phyloP scores from a whole-genome alignment of 2,113 vertebrate species.

The Helogale parvula region DNA sequence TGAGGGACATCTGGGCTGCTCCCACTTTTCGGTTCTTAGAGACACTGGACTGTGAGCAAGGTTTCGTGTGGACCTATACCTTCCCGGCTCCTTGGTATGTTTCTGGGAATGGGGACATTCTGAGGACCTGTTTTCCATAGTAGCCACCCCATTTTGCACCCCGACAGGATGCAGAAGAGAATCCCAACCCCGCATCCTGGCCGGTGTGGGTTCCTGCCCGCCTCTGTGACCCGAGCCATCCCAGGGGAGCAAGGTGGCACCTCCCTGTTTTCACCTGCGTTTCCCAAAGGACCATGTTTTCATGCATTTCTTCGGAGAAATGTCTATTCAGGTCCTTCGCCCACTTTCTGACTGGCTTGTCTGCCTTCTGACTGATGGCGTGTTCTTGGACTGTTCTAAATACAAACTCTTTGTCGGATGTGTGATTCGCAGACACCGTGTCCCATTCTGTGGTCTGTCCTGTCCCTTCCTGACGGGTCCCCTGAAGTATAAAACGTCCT shows the following conservation, averaged over 20 bases:
- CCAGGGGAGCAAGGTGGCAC: not conserved
- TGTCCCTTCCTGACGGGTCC: not conserved
- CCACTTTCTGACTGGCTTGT: not conserved
- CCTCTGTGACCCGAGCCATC: not conserved
- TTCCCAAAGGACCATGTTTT: not conserved
- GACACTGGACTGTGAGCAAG: not conserved
- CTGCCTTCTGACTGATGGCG: not conserved
- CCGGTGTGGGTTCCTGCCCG: fast-evolving
- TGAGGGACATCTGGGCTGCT: not conserved
- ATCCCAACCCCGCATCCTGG: not conserved
- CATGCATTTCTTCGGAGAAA: not conserved
- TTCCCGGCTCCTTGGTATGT: not conserved
- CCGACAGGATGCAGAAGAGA: not conserved
- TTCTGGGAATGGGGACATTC: not conserved
- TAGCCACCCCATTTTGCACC: no score
- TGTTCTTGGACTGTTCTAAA: not conserved
- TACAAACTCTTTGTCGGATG: not conserved
- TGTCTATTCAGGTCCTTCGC: not conserved
- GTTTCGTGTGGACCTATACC: not conserved
- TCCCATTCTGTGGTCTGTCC: not conserved
- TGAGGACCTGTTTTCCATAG: not conserved
- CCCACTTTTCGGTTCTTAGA: not conserved
- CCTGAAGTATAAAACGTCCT: not conserved
- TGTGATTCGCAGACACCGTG: not conserved
- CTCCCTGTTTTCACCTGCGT: not conserved